Percentiles rank a stretch among this genome's conserved stretches.
These are phyloP conservation scores for Nemoura dubitans DNA, from an alignment of 2,888 invertebrate species.

Conservation along the genomic window DNA sequence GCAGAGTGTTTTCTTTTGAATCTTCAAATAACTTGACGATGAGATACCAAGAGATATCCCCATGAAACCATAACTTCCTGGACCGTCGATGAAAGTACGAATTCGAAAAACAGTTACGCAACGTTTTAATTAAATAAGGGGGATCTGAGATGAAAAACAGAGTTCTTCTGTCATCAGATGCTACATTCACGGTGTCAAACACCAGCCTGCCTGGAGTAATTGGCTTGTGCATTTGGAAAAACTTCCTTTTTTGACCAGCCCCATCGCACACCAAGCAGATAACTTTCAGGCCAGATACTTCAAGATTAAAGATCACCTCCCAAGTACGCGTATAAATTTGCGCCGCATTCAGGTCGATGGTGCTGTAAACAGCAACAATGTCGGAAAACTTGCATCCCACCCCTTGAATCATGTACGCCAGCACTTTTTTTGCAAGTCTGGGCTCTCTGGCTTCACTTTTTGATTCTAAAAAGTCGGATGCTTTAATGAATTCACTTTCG, in stretches of 20 bases:
- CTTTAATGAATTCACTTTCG: background rate
- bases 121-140: background rate
- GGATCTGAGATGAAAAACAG: constrained; percentile 9
- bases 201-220: too few species aligned
- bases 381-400: background rate
- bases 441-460: background rate
- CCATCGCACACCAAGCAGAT: background rate
- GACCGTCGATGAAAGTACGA: too few species aligned
- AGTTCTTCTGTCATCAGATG: background rate
- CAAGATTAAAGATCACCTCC: constrained; percentile 16
- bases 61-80: constrained; percentile 8
- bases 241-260: too few species aligned
- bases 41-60: background rate
- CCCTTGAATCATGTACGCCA: constrained; percentile 20
- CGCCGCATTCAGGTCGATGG: background rate
- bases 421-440: constrained; percentile 4
- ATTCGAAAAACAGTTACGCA: constrained; percentile 34
- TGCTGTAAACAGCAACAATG: constrained; percentile 26
- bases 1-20: too few species aligned
- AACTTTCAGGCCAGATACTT: background rate
- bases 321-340: constrained; percentile 26
- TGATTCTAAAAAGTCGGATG: background rate
- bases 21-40: too few species aligned
- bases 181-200: too few species aligned
- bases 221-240: too few species aligned